These are phyloP conservation scores for Peucedramus taeniatus DNA, from an alignment of 2,113 vertebrate genomes.

Conservation along the genomic window DNA sequence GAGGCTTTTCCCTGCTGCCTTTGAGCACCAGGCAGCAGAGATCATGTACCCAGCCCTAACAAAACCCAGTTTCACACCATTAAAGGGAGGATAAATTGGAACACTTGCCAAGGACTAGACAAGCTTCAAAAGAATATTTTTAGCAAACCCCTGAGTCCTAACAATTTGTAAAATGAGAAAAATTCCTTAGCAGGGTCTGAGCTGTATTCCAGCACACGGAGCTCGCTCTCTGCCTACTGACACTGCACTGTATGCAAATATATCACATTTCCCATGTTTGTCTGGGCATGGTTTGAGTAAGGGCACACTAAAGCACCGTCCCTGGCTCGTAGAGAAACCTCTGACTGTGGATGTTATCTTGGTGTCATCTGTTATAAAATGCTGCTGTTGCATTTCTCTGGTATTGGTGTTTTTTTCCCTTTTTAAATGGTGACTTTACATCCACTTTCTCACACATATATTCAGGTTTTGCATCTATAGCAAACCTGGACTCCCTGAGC, in stretches of 20 bases:
- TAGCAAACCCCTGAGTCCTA: neutral
- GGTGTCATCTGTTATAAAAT: neutral
- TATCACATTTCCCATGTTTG: neutral
- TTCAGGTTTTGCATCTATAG: neutral
- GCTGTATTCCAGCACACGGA: neutral
- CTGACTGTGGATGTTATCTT: neutral
- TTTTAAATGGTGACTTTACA: neutral
- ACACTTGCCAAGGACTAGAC: neutral
- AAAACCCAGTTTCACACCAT: neutral
- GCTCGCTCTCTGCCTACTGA: neutral
- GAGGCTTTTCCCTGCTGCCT: neutral
- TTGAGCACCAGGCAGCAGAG: neutral
- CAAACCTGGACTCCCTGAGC: neutral
- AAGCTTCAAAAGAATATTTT: conserved; percentile 25
- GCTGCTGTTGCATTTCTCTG: neutral
- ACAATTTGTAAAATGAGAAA: conserved; percentile 5
- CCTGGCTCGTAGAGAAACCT: neutral
- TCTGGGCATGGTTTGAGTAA: neutral
- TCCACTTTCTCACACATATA: neutral
- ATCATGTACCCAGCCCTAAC: neutral
- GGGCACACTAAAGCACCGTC: neutral
- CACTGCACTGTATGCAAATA: neutral
- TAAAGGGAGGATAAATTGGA: conserved; percentile 14
- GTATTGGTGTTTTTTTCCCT: neutral
- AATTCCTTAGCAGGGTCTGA: neutral